phyloP scores from a whole-genome alignment of 2,113 vertebrate species.

The Probosciger aterrimus region DNA sequence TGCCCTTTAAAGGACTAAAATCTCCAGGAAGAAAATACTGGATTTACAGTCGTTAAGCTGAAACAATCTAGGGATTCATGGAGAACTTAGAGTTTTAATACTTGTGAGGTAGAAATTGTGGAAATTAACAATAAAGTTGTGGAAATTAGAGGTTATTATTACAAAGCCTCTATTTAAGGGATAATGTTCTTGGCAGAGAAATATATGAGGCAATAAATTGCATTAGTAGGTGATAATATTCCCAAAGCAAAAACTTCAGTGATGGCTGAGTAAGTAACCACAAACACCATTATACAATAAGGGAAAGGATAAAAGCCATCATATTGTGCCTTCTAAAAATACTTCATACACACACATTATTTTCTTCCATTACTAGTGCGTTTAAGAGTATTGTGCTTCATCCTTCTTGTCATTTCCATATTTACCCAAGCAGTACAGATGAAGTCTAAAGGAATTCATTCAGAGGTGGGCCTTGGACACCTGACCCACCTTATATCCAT shows the following conservation, averaged over 20 bases:
- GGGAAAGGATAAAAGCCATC: background rate
- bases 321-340: background rate
- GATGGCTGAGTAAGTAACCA: conserved; percentile 48
- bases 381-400: background rate
- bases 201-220: conserved; percentile 59
- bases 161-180: conserved; percentile 52
- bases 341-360: background rate
- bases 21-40: background rate
- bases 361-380: background rate
- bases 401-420: background rate
- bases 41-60: background rate
- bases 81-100: background rate
- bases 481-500: background rate
- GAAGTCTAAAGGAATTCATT: background rate
- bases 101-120: background rate
- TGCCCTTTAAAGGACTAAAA: background rate
- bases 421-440: background rate
- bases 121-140: conserved; percentile 49
- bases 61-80: background rate
- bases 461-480: background rate
- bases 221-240: conserved; percentile 55
- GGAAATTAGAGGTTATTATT: conserved; percentile 58
- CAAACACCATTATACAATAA: conserved; percentile 21
- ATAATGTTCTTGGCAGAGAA: conserved; percentile 62
- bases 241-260: conserved; percentile 38